Conservation (phyloP, 2,113 vertebrate genomes). For the Ibidorhyncha struthersii region DNA sequence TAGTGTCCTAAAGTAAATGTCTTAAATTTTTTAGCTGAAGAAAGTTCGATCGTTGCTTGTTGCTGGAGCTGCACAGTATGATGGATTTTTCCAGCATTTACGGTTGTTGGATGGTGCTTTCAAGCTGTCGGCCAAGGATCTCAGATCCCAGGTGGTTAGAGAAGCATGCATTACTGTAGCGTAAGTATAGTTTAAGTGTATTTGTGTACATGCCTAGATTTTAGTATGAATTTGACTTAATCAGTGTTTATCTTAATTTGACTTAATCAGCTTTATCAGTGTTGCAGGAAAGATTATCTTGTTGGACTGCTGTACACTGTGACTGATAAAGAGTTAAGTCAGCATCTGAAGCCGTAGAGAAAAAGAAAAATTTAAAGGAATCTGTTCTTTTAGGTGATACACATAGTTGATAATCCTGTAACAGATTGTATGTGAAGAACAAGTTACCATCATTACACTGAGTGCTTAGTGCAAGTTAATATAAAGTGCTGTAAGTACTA, state of each 20-base stretch:
- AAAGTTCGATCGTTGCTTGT: slow-evolving; percentile 92
- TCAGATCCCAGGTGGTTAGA: slow-evolving; percentile 94
- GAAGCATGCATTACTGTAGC: slow-evolving; percentile 97
- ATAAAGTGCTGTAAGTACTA: background rate
- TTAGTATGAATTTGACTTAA: background rate
- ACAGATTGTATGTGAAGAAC: background rate
- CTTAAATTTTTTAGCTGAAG: slow-evolving; percentile 81
- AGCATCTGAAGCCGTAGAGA: background rate
- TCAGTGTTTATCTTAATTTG: too few relatives aligned
- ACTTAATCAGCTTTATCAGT: background rate
- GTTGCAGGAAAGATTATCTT: background rate
- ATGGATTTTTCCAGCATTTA: slow-evolving; percentile 96
- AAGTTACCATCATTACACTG: background rate
- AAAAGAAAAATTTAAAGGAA: background rate
- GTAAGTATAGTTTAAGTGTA: slow-evolving; percentile 76
- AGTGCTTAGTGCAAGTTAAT: background rate
- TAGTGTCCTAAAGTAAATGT: background rate
- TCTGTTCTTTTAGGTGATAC: background rate
- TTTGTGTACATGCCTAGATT: background rate
- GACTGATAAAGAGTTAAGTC: background rate
- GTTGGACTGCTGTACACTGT: background rate
- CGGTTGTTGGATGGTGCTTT: slow-evolving; percentile 94
- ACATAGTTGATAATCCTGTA: fast-evolving
- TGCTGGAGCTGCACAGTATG: slow-evolving; percentile 89
- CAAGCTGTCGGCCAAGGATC: slow-evolving; percentile 96